Conservation (phyloP, 1,140 invertebrate genomes). For the Sinella curviseta region DNA sequence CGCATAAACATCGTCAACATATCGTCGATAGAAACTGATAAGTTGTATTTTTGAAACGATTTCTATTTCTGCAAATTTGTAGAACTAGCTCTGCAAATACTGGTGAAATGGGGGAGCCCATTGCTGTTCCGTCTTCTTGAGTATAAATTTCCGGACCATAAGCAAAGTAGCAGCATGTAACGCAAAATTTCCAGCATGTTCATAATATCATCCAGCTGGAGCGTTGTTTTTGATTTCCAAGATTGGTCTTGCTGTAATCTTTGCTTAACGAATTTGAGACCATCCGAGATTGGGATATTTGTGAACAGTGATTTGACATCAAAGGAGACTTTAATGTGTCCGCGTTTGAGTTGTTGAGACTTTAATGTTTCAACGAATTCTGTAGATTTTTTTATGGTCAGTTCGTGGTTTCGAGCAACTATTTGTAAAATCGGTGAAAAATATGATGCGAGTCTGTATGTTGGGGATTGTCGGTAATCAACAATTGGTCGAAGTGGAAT, state of each 20-base stretch:
- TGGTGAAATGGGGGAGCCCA: slow-evolving; percentile 13
- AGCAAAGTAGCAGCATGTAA: not conserved
- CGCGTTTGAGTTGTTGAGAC: not conserved
- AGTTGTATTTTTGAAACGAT: not conserved
- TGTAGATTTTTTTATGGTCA: slow-evolving; percentile 24
- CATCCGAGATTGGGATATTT: not conserved
- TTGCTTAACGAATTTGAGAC: not conserved
- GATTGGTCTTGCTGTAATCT: not conserved
- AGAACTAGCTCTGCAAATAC: slow-evolving; percentile 19
- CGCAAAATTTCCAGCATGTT: not conserved
- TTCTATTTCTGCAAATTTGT: slow-evolving; percentile 27
- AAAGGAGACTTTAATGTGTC: not conserved
- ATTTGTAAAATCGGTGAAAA: slow-evolving; percentile 33
- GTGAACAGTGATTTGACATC: not conserved
- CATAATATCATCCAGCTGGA: not conserved
- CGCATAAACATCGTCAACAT: too few species aligned
- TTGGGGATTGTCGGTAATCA: slow-evolving; percentile 44
- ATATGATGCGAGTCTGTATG: slow-evolving; percentile 47
- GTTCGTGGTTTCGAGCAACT: not conserved
- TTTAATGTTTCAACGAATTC: slow-evolving; percentile 30
- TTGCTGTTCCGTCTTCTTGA: slow-evolving; percentile 3
- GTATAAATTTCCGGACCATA: not conserved
- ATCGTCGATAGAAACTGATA: not conserved
- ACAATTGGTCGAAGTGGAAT: slow-evolving; percentile 48
- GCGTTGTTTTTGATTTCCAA: not conserved